phyloP scores from a whole-genome alignment of 2,888 invertebrate genomes.

The Pristionchus arcanus region DNA sequence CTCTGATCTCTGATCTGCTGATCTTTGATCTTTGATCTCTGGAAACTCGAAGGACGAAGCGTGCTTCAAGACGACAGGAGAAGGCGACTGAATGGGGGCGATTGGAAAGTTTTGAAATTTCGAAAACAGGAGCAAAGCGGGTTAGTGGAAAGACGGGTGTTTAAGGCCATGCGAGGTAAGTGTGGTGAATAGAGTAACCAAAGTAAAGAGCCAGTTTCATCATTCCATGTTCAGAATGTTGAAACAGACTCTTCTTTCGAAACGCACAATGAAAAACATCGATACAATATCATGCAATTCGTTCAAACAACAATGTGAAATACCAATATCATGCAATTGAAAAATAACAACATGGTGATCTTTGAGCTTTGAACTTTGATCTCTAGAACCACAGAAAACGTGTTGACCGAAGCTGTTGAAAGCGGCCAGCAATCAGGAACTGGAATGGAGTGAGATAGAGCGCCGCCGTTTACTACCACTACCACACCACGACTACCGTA shows the following conservation, averaged over 20 bases:
- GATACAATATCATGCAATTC: constrained; percentile 10
- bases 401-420: constrained; percentile 18
- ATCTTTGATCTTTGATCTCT: constrained; percentile 35
- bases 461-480: constrained; percentile 27
- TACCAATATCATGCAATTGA: neutral
- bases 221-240: neutral
- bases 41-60: constrained; percentile 11
- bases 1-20: constrained; percentile 37
- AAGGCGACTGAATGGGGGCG: constrained; percentile 38
- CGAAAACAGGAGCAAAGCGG: neutral
- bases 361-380: constrained; percentile 47
- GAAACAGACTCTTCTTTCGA: neutral
- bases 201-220: neutral
- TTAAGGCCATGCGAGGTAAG: neutral
- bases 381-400: constrained; percentile 13
- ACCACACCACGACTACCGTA: constrained; percentile 18
- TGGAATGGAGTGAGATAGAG: neutral
- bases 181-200: neutral
- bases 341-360: neutral
- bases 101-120: neutral
- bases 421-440: constrained; percentile 18
- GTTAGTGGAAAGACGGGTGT: constrained; percentile 9
- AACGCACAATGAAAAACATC: neutral
- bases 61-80: constrained; percentile 34
- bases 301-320: neutral